Percentiles rank a stretch among this genome's conserved stretches.
Conservation (phyloP, 2,888 invertebrate genomes). For the Serrognathus titanus region DNA sequence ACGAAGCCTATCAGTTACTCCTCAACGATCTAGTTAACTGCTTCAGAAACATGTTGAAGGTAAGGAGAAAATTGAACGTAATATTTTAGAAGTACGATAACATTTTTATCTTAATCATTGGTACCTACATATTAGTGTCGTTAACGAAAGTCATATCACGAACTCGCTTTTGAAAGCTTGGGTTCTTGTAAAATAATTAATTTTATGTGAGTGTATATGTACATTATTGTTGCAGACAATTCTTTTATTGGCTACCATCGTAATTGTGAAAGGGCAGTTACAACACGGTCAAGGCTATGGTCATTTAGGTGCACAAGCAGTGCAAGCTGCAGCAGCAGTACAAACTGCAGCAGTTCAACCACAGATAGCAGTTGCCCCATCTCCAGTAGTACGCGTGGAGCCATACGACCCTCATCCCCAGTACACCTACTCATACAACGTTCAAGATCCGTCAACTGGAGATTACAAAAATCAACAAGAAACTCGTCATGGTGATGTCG, state of each 20-base stretch:
- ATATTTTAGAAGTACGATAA: too few species aligned
- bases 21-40: slow-evolving; percentile 24
- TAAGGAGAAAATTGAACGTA: slow-evolving; percentile 21
- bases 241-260: too few species aligned
- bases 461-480: slow-evolving; percentile 1
- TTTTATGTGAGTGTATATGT: too few species aligned
- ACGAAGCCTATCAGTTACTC: slow-evolving; percentile 32
- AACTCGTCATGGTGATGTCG: neutral
- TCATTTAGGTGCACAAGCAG: slow-evolving; percentile 14
- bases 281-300: slow-evolving; percentile 4
- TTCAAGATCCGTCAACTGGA: neutral
- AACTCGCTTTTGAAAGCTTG: too few species aligned
- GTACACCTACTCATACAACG: neutral
- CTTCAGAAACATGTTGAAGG: slow-evolving; percentile 31
- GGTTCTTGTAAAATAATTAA: too few species aligned
- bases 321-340: slow-evolving; percentile 13
- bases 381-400: too few species aligned
- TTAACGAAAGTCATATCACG: too few species aligned
- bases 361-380: too few species aligned
- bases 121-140: too few species aligned
- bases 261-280: too few species aligned
- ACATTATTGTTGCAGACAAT: too few species aligned
- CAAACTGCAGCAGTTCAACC: slow-evolving; percentile 29
- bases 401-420: neutral
- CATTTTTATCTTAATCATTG: too few species aligned